Evolutionary conservation across 1,140 invertebrate species (phyloP).

Genomic region (Aphaenogaster ashmeadi): DNA sequence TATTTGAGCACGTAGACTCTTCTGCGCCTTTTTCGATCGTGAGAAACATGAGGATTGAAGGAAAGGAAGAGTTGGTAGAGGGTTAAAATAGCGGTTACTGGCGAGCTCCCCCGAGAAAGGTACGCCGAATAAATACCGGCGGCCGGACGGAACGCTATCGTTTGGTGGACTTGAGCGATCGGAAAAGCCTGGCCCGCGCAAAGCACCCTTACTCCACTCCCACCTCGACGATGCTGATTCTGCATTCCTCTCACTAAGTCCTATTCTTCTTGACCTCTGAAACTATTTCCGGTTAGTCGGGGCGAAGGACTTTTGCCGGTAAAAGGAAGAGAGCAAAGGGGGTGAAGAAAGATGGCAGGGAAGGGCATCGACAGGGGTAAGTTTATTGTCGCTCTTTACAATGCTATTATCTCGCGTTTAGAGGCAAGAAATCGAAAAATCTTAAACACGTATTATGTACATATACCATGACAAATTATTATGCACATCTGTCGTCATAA

Average conservation of each 20-base stretch:
- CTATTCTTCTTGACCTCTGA: slow-evolving; percentile 63
- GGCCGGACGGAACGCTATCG: slow-evolving; percentile 39
- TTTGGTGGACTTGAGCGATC: slow-evolving; percentile 55
- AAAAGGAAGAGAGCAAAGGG: background rate
- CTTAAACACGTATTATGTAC: background rate
- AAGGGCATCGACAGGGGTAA: slow-evolving; percentile 17
- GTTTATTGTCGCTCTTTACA: slow-evolving; percentile 51
- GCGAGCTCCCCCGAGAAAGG: slow-evolving; percentile 20
- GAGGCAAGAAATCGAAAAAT: background rate
- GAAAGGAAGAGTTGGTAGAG: background rate
- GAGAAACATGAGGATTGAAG: slow-evolving; percentile 50
- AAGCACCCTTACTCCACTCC: slow-evolving; percentile 24
- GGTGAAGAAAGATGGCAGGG: background rate
- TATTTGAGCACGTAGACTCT: slow-evolving; percentile 33
- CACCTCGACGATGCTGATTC: slow-evolving; percentile 53
- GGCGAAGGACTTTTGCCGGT: slow-evolving; percentile 28
- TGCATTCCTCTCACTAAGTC: slow-evolving; percentile 55
- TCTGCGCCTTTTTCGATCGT: slow-evolving; percentile 33
- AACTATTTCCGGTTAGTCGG: slow-evolving; percentile 53
- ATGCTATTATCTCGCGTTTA: slow-evolving; percentile 25
- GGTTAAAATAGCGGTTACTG: slow-evolving; percentile 65
- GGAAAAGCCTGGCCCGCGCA: slow-evolving; percentile 36
- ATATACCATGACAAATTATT: background rate
- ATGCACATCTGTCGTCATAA: background rate
- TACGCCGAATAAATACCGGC: slow-evolving; percentile 59